phyloP scores from a whole-genome alignment of 1,140 invertebrate genomes.

The Orchesella cincta region DNA sequence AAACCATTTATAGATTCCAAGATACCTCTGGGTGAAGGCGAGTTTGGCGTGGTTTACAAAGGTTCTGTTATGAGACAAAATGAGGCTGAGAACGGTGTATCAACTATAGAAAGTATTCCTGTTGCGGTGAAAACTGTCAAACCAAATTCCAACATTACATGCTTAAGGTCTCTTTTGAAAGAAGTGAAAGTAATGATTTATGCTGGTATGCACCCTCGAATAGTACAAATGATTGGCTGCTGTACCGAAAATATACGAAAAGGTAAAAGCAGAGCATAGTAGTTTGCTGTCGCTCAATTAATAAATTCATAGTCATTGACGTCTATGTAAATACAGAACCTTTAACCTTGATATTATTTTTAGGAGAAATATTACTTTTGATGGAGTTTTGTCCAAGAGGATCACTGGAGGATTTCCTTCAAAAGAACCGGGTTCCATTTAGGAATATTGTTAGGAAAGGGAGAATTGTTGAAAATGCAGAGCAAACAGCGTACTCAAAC shows the following conservation, averaged over 20 bases:
- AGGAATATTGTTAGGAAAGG: conserved; percentile 2
- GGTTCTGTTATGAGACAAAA: not conserved
- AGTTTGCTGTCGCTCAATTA: too few relatives aligned
- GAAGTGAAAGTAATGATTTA: conserved; percentile 41
- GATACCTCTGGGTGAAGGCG: not conserved
- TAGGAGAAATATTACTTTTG: not conserved
- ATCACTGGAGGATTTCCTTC: not conserved
- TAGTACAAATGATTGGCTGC: conserved; percentile 32
- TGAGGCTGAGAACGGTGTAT: not conserved
- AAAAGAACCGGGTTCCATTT: not conserved
- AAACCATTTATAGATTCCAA: not conserved
- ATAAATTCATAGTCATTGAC: not conserved
- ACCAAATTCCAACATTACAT: conserved; percentile 17
- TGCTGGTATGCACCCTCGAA: conserved; percentile 24
- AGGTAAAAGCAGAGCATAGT: conserved; percentile 1
- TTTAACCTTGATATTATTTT: not conserved
- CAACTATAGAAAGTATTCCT: not conserved
- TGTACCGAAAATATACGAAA: conserved; percentile 22
- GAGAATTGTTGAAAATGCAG: not conserved
- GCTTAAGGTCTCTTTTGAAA: conserved; percentile 20
- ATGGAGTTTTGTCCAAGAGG: not conserved
- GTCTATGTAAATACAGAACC: not conserved
- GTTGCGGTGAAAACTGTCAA: conserved; percentile 38
- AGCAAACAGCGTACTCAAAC: not conserved
- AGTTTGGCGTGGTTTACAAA: conserved; percentile 15